Conservation (phyloP, 1,140 invertebrate species). For the Cotesia typhae region DNA sequence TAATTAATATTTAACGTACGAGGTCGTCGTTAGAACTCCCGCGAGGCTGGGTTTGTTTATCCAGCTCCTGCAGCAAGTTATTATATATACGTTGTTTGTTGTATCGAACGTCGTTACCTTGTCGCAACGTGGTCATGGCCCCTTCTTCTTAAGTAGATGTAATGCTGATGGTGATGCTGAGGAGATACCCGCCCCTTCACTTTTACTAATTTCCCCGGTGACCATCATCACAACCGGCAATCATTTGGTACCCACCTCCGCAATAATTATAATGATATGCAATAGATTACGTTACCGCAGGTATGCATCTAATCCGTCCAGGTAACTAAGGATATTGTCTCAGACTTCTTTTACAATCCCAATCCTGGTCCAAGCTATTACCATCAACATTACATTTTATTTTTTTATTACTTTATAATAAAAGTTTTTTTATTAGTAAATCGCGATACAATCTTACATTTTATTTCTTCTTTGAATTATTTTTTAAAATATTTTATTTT, state of each 20-base stretch:
- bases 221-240: slow-evolving; percentile 18
- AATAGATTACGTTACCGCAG: slow-evolving; percentile 25
- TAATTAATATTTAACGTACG: slow-evolving; percentile 9
- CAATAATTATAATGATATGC: slow-evolving; percentile 24
- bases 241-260: slow-evolving; percentile 29
- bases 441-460: background rate
- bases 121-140: slow-evolving; percentile 58
- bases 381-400: no score
- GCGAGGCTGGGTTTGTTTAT: background rate
- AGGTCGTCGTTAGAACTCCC: background rate
- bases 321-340: no score
- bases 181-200: slow-evolving; percentile 45
- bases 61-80: background rate
- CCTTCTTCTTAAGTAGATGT: slow-evolving; percentile 35
- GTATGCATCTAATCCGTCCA: background rate
- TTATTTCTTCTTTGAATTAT: background rate
- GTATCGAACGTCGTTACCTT: slow-evolving; percentile 45
- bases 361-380: no score
- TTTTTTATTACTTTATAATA: no score
- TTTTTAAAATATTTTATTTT: slow-evolving; percentile 4
- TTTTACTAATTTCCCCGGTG: slow-evolving; percentile 45
- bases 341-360: no score
- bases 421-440: no score
- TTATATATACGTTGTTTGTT: background rate
- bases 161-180: slow-evolving; percentile 47